Evolutionary conservation across 2,888 invertebrate genomes (phyloP).

Genomic region (Ochropleura leucogaster): DNA sequence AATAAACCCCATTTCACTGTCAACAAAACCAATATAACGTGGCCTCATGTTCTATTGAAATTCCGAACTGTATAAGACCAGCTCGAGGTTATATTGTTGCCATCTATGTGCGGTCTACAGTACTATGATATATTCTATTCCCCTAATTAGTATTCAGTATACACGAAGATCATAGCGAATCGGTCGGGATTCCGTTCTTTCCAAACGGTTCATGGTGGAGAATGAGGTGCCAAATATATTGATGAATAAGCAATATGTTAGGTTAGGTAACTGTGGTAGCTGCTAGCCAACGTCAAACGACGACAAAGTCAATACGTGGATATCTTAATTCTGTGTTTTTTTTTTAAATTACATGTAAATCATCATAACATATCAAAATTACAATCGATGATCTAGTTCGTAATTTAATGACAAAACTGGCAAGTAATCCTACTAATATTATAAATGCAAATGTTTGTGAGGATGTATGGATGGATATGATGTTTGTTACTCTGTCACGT

Average conservation of each 20-base stretch:
- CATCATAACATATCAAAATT: too few relatives aligned
- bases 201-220: slow-evolving; percentile 50
- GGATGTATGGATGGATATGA: too few relatives aligned
- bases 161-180: slow-evolving; percentile 46
- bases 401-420: too few relatives aligned
- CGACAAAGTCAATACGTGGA: not conserved
- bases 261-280: slow-evolving; percentile 3
- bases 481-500: too few relatives aligned
- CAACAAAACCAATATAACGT: not conserved
- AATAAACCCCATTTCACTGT: not conserved
- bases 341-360: too few relatives aligned
- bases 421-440: too few relatives aligned
- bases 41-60: not conserved
- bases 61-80: not conserved
- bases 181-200: slow-evolving; percentile 49
- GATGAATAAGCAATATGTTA: slow-evolving; percentile 1
- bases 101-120: not conserved
- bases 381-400: too few relatives aligned
- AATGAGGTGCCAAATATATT: slow-evolving; percentile 33
- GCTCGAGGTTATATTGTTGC: not conserved
- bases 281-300: not conserved
- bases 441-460: too few relatives aligned
- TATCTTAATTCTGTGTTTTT: not conserved
- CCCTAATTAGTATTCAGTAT: slow-evolving; percentile 54
- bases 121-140: not conserved